Evolutionary conservation across 2,888 invertebrate genomes (phyloP), one percentile per base, ranked within the genome.

Genomic region (Cryptus viduatorius): DNA sequence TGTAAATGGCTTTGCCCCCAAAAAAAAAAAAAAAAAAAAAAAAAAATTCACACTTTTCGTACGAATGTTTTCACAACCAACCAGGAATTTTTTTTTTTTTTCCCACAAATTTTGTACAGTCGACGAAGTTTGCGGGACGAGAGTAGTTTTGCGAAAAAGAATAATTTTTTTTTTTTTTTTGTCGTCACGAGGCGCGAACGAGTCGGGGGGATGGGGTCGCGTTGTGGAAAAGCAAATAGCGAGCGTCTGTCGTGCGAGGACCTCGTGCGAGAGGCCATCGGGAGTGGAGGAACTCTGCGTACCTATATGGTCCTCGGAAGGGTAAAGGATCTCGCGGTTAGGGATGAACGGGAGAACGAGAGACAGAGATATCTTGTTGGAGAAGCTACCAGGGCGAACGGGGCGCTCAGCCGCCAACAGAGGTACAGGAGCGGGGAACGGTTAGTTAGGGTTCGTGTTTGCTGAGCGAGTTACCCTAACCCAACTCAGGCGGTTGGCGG

Each of bases 361-460:
- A 67, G 79, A 76, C 61, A 65, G 73, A 82, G 64, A 64, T 59
- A 37, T 37, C 37, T 2, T 48, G 64, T 31, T 50, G 31, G 76
- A 56, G 75, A 82, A 79, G 72, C 71, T 31, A 69, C 46, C 72
- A 82, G 68, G 82, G 75, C 73, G 64, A 76, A 5, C 37, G 37
- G 8, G 24, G 24, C 7, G 56, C 77, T 59, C 44, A 29, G 46
- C 24, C 42, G 64, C 48, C 80, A 37, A 37, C 37, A 37, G 71
- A 44, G 73, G 56, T 77, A 64, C 48, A 69, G 83, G 72, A 84
- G 71, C 90, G 87, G 91, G 91, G 93, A 90, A 92, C 91, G 92
- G 93, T 93, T 93, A 93, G 93, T 93, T 93, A 93, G 93, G 93
- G 92, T 90, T 92, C 90, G 93, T 93, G 93, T 93, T 93, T 93